Conservation (phyloP, 2,113 vertebrate species). For the Mormyrus lacerda region DNA sequence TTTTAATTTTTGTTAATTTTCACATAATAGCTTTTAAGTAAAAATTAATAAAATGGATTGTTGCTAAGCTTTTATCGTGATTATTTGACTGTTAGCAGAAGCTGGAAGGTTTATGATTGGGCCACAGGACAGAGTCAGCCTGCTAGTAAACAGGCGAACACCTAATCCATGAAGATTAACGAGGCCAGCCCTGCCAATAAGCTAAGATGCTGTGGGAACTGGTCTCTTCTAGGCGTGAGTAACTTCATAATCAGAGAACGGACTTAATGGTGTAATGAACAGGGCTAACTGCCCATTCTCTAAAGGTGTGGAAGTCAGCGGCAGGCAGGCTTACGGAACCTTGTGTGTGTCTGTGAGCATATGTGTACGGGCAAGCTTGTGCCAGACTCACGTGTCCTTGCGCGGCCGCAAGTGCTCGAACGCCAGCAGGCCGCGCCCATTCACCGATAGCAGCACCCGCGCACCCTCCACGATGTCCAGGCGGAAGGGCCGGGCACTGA, state of each 20-base stretch:
- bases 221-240: neutral
- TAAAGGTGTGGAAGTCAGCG: neutral
- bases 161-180: neutral
- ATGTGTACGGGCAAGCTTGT: neutral
- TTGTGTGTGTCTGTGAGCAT: neutral
- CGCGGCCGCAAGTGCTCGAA: slow-evolving; percentile 79
- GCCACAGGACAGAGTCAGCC: neutral
- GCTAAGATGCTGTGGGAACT: neutral
- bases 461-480: slow-evolving; percentile 76
- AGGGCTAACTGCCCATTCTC: neutral
- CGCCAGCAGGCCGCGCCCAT: slow-evolving; percentile 77
- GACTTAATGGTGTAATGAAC: neutral
- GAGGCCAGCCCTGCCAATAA: neutral
- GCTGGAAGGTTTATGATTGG: neutral
- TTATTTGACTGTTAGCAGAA: neutral
- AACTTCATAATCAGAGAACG: neutral
- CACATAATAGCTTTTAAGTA: neutral
- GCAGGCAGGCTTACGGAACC: neutral
- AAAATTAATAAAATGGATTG: neutral
- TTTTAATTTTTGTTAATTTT: neutral
- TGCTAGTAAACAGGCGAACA: neutral
- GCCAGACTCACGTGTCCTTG: slow-evolving; percentile 80
- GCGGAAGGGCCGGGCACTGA: slow-evolving; percentile 76
- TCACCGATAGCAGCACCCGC: slow-evolving; percentile 78
- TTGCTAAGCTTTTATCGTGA: neutral